phyloP scores from a whole-genome alignment of 1,140 invertebrate genomes.

The Zaprionus nigranus region DNA sequence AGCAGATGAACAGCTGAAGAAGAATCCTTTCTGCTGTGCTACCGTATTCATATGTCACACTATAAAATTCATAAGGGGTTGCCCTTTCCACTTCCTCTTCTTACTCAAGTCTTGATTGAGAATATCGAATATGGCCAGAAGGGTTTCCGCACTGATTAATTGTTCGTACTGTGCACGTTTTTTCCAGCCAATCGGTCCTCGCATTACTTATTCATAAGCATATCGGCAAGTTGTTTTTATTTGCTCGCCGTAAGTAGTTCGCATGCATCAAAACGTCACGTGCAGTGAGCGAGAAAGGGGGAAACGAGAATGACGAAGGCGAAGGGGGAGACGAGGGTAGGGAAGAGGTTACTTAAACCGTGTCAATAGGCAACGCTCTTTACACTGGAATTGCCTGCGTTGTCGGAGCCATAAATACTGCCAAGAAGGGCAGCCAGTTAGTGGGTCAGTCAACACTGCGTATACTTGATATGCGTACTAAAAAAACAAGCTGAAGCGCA shows the following conservation, averaged over 20 bases:
- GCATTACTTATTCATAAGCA: background rate
- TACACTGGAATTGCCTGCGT: background rate
- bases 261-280: slow-evolving; percentile 11
- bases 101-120: too few relatives aligned
- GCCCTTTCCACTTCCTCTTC: background rate
- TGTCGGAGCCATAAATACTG: slow-evolving; percentile 9
- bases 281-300: background rate
- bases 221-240: background rate
- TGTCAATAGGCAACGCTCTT: background rate
- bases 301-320: too few relatives aligned
- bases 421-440: background rate
- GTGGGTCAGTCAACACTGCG: slow-evolving; percentile 7
- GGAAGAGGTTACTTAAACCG: background rate
- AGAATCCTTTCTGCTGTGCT: background rate
- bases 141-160: slow-evolving; percentile 6
- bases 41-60: background rate
- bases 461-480: slow-evolving; percentile 20
- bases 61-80: background rate
- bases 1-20: background rate
- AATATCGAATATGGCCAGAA: background rate
- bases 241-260: slow-evolving; percentile 5
- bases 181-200: background rate
- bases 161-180: background rate
- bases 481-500: slow-evolving; percentile 12
- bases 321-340: background rate